A percentile compares a stretch with the other conserved stretches of the same genome.
Evolutionary conservation across 2,888 invertebrate species (phyloP).

Genomic region (Xestoiulus laeticollis): DNA sequence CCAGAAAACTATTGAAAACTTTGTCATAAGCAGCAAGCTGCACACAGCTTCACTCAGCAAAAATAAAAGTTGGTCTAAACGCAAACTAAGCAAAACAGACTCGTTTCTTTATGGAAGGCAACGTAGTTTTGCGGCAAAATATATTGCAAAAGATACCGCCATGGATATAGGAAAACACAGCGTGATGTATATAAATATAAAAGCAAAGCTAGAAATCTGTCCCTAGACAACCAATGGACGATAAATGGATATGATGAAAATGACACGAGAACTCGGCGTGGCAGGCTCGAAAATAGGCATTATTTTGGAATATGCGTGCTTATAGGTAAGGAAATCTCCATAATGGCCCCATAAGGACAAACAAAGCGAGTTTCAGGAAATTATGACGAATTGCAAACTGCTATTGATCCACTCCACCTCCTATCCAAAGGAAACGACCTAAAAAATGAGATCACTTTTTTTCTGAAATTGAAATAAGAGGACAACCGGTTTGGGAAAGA

Average conservation of each 20-base stretch:
- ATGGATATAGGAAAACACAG: not conserved
- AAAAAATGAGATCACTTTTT: constrained; percentile 29
- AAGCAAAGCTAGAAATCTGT: constrained; percentile 25
- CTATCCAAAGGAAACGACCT: not conserved
- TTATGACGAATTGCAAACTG: constrained; percentile 31
- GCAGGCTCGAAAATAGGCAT: constrained; percentile 14
- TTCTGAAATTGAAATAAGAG: constrained; percentile 5
- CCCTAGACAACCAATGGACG: constrained; percentile 34
- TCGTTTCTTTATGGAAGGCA: not conserved
- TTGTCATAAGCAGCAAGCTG: not conserved
- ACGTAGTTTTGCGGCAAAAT: not conserved
- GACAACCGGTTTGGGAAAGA: constrained; percentile 29
- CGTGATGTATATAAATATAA: constrained; percentile 21
- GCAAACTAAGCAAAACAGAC: constrained; percentile 25
- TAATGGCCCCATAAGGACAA: constrained; percentile 18
- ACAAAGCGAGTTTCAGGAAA: constrained; percentile 12
- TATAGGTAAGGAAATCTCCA: constrained; percentile 28
- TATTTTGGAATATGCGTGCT: constrained; percentile 22
- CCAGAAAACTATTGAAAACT: not conserved
- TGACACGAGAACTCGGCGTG: not conserved
- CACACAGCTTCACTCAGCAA: not conserved
- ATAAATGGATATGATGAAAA: constrained; percentile 34
- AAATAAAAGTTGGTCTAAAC: not conserved
- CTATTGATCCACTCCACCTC: constrained; percentile 28
- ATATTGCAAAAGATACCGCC: not conserved